Evolutionary conservation across 2,888 invertebrate species (phyloP), one percentile per base, ranked within the genome.

Genomic region (Drosophila mercatorum): DNA sequence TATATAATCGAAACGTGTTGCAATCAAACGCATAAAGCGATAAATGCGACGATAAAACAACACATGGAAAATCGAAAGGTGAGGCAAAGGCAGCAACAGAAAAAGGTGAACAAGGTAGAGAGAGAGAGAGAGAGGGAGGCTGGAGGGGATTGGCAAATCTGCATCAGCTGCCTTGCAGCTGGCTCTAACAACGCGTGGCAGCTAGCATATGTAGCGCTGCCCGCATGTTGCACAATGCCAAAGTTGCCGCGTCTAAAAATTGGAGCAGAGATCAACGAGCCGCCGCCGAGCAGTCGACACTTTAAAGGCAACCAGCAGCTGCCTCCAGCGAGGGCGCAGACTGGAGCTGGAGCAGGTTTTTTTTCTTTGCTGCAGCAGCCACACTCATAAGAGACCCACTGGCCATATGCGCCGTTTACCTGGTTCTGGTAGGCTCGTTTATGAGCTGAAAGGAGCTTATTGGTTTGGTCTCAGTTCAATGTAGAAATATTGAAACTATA

Each of bases 191-290:
- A 26, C 53, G 41, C 53, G 53, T 53, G 53, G 53, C 36, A 52
- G 38, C 36, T 3, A 38, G 38, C 28, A 55, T 38, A 12, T 51
- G 22, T 22, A 34, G 10, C 44, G 76, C 36, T 43, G 43, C 22
- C 61, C 64, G 65, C 73, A 76, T 81, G 81, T 88, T 84, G 84
- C 84, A 87, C 88, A 88, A 84, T 78, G 78, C 75, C 63, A 51
- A 53, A 69, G 68, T 61, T 68, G 81, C 58, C 41, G 49, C 56
- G 63, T 63, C 41, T 44, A 17, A 61, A 80, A 79, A 88, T 79
- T 84, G 81, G 88, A 84, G 79, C 84, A 84, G 83, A 84, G 84
- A 85, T 84, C 84, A 84, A 88, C 88, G 84, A 88, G 84, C 75
- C 72, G 73, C 69, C 72, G 77, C 22, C 22, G 22, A 1, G 22